These are phyloP conservation scores for Syritta pipiens DNA, from an alignment of 2,888 invertebrate species.

Conservation along the genomic window DNA sequence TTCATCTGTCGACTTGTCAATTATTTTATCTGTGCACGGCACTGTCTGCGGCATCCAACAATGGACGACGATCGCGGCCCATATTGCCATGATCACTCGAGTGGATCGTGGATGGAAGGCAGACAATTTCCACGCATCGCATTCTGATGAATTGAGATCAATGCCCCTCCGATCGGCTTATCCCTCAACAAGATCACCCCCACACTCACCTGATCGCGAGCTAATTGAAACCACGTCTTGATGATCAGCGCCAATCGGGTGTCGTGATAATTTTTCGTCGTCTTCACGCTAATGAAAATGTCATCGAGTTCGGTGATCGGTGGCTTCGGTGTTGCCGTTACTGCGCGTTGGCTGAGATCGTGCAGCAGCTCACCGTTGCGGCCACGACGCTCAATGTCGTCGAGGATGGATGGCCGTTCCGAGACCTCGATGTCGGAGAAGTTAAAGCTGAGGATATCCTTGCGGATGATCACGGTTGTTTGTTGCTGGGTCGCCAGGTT, in stretches of 20 bases:
- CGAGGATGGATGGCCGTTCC: constrained; percentile 75
- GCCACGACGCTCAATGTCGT: constrained; percentile 75
- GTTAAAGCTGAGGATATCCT: constrained; percentile 78
- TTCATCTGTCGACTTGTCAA: constrained; percentile 56
- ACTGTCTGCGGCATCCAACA: constrained; percentile 3
- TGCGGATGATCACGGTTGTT: constrained; percentile 78
- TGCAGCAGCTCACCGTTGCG: constrained; percentile 77
- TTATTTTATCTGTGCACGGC: constrained; percentile 55
- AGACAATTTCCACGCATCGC: no score
- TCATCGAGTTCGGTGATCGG: constrained; percentile 88
- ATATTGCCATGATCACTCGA: constrained; percentile 63
- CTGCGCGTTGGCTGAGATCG: constrained; percentile 78
- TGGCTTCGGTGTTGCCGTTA: constrained; percentile 80
- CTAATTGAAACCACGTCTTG: constrained; percentile 97
- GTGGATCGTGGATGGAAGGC: no score
- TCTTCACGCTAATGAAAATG: constrained; percentile 97
- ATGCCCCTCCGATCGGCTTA: neutral
- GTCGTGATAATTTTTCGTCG: constrained; percentile 92
- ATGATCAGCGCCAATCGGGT: constrained; percentile 91
- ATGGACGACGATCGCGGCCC: constrained; percentile 27
- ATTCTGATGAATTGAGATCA: no score
- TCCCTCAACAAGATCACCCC: constrained; percentile 5
- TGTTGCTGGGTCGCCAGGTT: constrained; percentile 70
- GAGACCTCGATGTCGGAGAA: constrained; percentile 78
- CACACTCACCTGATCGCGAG: constrained; percentile 90